Conservation (phyloP, 1,140 invertebrate species). For the Diorhabda carinulata region DNA sequence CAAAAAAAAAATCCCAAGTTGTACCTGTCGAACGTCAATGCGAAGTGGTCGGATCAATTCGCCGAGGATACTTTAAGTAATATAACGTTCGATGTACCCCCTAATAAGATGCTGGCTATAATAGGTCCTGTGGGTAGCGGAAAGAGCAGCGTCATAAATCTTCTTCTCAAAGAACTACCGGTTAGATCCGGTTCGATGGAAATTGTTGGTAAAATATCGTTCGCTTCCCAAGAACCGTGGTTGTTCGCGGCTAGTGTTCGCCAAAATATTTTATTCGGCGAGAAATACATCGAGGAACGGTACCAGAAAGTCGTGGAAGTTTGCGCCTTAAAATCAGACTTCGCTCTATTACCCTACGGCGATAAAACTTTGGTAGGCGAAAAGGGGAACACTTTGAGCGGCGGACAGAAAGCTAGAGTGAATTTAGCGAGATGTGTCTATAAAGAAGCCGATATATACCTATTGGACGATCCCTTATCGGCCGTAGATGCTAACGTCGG, state of each 20-base stretch:
- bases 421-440: conserved; percentile 63
- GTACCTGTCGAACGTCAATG: conserved; percentile 34
- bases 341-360: conserved; percentile 65
- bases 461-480: conserved; percentile 67
- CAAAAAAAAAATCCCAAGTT: conserved; percentile 26
- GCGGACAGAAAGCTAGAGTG: conserved; percentile 78
- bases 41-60: conserved; percentile 37
- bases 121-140: conserved; percentile 80
- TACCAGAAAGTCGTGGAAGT: conserved; percentile 63
- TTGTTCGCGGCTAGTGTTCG: conserved; percentile 58
- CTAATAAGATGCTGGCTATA: conserved; percentile 62
- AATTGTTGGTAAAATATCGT: conserved; percentile 71
- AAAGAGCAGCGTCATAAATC: conserved; percentile 72
- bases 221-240: conserved; percentile 78
- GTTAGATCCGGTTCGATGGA: conserved; percentile 59
- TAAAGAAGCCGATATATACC: conserved; percentile 60
- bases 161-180: conserved; percentile 70
- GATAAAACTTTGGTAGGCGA: conserved; percentile 57
- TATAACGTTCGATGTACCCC: conserved; percentile 34
- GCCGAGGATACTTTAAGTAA: conserved; percentile 38
- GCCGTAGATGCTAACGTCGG: conserved; percentile 64
- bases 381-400: conserved; percentile 66
- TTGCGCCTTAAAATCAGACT: conserved; percentile 65
- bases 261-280: conserved; percentile 66
- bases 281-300: conserved; percentile 46